Base-by-base conservation (phyloP, 2,888 invertebrate genomes). In the Cataglyphis altisquamis region DNA sequence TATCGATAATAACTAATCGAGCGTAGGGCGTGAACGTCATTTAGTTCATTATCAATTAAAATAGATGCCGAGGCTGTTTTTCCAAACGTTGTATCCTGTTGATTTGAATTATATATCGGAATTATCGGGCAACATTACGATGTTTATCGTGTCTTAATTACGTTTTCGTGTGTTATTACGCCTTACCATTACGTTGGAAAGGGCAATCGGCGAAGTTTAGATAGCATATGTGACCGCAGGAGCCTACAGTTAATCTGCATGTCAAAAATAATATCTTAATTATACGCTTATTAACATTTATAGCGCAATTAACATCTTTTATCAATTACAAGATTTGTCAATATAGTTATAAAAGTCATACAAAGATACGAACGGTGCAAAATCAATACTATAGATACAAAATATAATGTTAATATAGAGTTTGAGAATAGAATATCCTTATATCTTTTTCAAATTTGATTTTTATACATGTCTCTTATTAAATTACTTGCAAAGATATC, bases 1-100 rank as follows among this genome's bases (percentile, higher is more conserved):
- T 78, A 63, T 55, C 45, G 72, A 80, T 80, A 70, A 78, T 70
- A 70, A 78, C 60, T 80, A 70, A 80, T 80, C 78, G 60, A 21
- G 41, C 57, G 32, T 68, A 41, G 78, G 32, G 32, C 32, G 25
- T 18, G 41, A 32, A 36, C 21, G 70, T 41, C 41, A 57, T 55
- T 77, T 57, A 15, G 68, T 68, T 77, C 68, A 77, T 77, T 77
- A 77, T 77, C 77, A 77, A 41, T 41, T 70, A 70, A 70, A 70
- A 60, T 68, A 70, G 8, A 63, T 63, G 21, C 39, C 68, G 29
- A 41, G 21, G 41, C 55, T 52, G 63, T 63, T 75, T 75, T 9
- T 25, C 32, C n/a, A 3, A 5, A 10, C 18, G 15, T 45, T 67
- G 29, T 48, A 10, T 1, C 5, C 12, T 32, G 78, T 18, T 45